Conservation (phyloP, 2,113 vertebrate genomes). For the Neomonachus schauinslandi region DNA sequence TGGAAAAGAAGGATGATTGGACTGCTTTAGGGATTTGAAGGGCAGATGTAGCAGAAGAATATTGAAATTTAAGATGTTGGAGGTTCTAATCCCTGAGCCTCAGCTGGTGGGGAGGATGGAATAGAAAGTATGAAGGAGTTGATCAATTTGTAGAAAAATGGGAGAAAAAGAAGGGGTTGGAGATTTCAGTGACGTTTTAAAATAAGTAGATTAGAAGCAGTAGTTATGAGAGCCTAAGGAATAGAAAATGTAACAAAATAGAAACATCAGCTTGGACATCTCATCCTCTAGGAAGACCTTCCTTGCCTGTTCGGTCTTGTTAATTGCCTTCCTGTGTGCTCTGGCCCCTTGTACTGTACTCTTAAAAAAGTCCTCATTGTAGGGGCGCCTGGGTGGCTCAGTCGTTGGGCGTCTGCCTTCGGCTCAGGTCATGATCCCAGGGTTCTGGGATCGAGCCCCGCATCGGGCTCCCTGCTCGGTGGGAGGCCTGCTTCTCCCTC, state of each 20-base stretch:
- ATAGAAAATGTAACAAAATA: slow-evolving; percentile 12
- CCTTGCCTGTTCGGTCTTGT: neutral
- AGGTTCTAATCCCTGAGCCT: neutral
- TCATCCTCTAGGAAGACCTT: neutral
- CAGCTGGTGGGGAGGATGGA: neutral
- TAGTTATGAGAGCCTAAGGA: neutral
- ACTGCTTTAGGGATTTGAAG: slow-evolving; percentile 23
- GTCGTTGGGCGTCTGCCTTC: too few relatives aligned
- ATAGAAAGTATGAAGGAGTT: neutral
- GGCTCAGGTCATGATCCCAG: too few relatives aligned
- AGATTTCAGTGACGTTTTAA: neutral
- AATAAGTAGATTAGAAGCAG: neutral
- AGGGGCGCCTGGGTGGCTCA: too few relatives aligned
- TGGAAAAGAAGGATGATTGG: neutral
- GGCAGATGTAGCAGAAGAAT: neutral
- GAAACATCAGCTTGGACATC: neutral
- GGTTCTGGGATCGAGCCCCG: too few relatives aligned
- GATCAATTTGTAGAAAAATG: neutral
- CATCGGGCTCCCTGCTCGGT: too few relatives aligned
- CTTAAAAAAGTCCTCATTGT: neutral
- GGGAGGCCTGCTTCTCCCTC: too few relatives aligned
- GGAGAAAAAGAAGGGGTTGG: neutral
- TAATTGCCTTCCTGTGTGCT: neutral
- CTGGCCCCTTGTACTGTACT: neutral
- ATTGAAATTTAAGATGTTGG: slow-evolving; percentile 23